phyloP scores from a whole-genome alignment of 2,113 vertebrate species.

The Cynoglossus semilaevis region DNA sequence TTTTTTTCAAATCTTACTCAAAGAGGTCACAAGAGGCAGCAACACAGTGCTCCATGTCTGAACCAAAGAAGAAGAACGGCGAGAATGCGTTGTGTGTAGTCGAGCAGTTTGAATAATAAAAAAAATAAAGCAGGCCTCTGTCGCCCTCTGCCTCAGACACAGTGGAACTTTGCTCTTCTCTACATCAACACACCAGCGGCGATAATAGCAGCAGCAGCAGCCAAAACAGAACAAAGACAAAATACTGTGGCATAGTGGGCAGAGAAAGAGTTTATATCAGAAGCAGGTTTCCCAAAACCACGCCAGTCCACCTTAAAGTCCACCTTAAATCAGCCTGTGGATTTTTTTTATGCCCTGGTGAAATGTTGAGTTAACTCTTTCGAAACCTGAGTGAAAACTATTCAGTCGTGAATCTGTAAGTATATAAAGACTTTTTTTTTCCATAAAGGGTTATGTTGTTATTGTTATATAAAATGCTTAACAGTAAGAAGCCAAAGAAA shows the following conservation, averaged over 20 bases:
- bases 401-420: no score
- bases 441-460: no score
- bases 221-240: constrained; percentile 58
- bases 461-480: no score
- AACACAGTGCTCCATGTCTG: constrained; percentile 37
- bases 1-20: constrained; percentile 7
- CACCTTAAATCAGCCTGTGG: no score
- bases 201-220: constrained; percentile 66
- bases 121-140: constrained; percentile 37
- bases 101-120: constrained; percentile 13
- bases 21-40: constrained; percentile 50
- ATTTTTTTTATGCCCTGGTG: no score
- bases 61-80: constrained; percentile 44
- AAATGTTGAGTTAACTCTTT: no score
- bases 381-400: no score
- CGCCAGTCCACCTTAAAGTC: background rate
- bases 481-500: no score
- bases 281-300: constrained; percentile 64
- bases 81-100: constrained; percentile 42
- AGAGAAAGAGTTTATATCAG: constrained; percentile 61
- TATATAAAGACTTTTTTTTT: no score
- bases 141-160: constrained; percentile 56
- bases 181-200: constrained; percentile 54
- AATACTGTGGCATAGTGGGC: constrained; percentile 67
- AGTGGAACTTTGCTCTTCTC: constrained; percentile 61